These are phyloP conservation scores for Antheraea mylitta DNA, from an alignment of 1,140 invertebrate genomes.

Conservation along the genomic window DNA sequence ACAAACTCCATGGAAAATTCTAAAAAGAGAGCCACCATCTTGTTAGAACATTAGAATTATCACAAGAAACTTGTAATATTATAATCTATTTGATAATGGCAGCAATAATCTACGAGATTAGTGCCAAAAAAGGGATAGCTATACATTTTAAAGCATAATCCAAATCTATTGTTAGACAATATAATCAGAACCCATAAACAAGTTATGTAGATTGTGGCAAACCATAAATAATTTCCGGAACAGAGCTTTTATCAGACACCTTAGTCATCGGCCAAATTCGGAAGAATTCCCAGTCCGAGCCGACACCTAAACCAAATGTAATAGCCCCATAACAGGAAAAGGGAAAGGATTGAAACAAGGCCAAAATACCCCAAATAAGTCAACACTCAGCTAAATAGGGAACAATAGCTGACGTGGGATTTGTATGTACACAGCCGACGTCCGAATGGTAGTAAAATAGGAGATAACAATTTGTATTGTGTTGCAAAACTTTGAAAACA, in stretches of 20 bases:
- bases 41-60: no score
- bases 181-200: neutral
- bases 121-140: no score
- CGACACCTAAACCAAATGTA: constrained; percentile 11
- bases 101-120: no score
- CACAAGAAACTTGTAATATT: no score
- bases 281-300: constrained; percentile 6
- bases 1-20: no score
- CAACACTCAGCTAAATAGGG: constrained; percentile 12
- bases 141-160: no score
- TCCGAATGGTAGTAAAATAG: neutral
- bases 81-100: no score
- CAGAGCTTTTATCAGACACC: constrained; percentile 7
- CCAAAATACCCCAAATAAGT: constrained; percentile 13
- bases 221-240: constrained; percentile 6
- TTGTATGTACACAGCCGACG: constrained; percentile 6
- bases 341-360: constrained; percentile 10
- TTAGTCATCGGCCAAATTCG: constrained; percentile 16
- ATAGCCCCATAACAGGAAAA: constrained; percentile 6
- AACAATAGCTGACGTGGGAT: constrained; percentile 14
- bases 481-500: neutral
- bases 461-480: constrained; percentile 1
- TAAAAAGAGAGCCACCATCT: no score
- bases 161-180: neutral
- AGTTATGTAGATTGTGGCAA: neutral